phyloP scores from a whole-genome alignment of 53 echinoderm and acorn worm genomes.

The Hippasteria phrygiana region DNA sequence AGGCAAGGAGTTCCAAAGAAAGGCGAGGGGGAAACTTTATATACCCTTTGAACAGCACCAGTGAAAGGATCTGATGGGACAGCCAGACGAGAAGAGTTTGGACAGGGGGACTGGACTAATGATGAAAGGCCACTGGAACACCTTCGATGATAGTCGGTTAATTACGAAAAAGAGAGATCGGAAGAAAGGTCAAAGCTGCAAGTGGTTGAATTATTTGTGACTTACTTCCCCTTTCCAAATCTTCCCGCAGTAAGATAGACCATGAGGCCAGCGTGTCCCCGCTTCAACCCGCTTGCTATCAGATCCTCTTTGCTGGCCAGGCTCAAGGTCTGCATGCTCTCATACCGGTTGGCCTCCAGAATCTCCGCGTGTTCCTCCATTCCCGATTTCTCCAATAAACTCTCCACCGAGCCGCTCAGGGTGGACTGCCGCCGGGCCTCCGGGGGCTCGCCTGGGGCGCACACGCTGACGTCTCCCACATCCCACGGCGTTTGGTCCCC shows the following conservation, averaged over 20 bases:
- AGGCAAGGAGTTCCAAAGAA: no score
- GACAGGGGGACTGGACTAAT: no score
- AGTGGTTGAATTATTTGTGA: no score
- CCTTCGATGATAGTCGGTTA: no score
- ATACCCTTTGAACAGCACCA: no score
- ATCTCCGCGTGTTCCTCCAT: not conserved
- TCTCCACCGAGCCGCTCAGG: conserved; percentile 40
- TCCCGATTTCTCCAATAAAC: conserved; percentile 22
- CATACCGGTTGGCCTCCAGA: conserved; percentile 41
- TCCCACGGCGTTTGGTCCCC: not conserved
- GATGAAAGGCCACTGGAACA: no score
- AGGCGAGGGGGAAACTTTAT: no score
- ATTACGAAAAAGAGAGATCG: no score
- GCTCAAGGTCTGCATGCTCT: conserved; percentile 3
- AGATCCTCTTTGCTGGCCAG: conserved; percentile 57
- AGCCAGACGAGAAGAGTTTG: no score
- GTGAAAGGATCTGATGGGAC: no score
- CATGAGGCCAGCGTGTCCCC: conserved; percentile 45
- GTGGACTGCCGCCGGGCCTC: conserved; percentile 7
- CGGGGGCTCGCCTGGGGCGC: not conserved
- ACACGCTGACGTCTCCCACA: not conserved
- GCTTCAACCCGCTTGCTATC: conserved; percentile 31
- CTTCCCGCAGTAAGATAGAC: conserved; percentile 11
- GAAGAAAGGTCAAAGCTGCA: no score
- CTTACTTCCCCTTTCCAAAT: not conserved